Conservation (phyloP, 2,113 vertebrate species). For the Pituophis catenifer region DNA sequence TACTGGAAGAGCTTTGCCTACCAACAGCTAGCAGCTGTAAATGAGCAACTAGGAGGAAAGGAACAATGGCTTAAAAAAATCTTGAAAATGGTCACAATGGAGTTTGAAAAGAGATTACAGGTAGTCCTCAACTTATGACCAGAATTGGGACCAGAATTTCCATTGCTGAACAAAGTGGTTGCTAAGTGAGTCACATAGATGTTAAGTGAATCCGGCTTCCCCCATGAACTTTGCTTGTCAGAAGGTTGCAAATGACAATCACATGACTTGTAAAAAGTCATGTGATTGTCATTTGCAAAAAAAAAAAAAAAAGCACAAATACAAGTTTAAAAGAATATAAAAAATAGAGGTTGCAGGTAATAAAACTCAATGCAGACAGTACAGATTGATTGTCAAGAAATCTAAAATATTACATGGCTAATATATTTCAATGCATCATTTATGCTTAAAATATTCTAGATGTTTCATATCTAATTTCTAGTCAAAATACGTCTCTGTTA, state of each 20-base stretch:
- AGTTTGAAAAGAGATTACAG: constrained; percentile 8
- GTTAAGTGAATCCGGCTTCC: neutral
- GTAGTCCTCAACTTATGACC: neutral
- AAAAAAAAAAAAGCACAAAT: neutral
- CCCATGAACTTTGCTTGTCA: neutral
- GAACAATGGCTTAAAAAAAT: neutral
- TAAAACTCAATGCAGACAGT: neutral
- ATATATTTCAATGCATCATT: neutral
- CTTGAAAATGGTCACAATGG: neutral
- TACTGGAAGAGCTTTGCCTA: constrained; percentile 26
- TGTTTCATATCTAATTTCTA: neutral
- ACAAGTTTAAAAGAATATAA: neutral
- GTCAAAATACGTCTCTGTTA: neutral
- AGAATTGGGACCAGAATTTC: neutral
- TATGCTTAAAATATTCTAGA: neutral
- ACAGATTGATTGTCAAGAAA: neutral
- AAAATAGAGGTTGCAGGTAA: neutral
- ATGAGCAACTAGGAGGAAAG: constrained; percentile 25
- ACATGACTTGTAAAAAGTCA: too few relatives aligned
- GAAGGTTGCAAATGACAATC: neutral
- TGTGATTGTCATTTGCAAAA: too few relatives aligned
- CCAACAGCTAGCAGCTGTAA: neutral
- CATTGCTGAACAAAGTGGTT: neutral
- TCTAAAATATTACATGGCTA: neutral
- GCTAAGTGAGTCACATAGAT: neutral